phyloP scores from a whole-genome alignment of 2,888 invertebrate species.

The Noctuana brunneofusca region DNA sequence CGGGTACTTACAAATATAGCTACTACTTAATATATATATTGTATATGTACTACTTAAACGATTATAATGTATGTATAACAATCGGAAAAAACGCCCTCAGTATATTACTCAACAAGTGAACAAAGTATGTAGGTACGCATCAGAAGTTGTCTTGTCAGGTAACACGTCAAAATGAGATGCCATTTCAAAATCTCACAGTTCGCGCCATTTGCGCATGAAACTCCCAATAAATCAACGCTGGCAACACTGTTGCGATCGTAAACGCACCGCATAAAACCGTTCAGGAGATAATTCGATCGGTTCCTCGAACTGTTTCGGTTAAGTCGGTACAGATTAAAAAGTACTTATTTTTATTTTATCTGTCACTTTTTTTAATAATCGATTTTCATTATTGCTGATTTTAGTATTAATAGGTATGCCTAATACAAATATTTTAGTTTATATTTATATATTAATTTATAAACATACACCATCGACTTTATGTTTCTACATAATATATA shows the following conservation, averaged over 20 bases:
- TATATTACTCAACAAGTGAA: conserved; percentile 6
- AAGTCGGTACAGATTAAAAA: conserved; percentile 27
- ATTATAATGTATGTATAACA: no score
- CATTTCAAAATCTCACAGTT: conserved; percentile 54
- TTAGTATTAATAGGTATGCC: not conserved
- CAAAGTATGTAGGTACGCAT: not conserved
- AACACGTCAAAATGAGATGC: conserved; percentile 52
- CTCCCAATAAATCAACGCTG: conserved; percentile 53
- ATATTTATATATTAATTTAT: no score
- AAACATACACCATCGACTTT: no score
- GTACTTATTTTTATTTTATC: conserved; percentile 8
- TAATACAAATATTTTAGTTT: no score
- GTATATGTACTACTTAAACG: no score
- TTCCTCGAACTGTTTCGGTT: conserved; percentile 60
- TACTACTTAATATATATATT: no score
- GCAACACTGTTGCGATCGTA: conserved; percentile 59
- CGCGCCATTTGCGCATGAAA: conserved; percentile 48
- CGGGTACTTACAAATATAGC: no score
- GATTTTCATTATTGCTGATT: not conserved
- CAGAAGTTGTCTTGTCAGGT: conserved; percentile 13
- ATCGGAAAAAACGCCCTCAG: no score
- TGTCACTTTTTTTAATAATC: conserved; percentile 1
- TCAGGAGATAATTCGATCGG: conserved; percentile 68
- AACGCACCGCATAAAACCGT: conserved; percentile 61
- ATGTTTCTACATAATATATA: no score